Evolutionary conservation across 2,888 invertebrate genomes (phyloP).

Genomic region (Diachrysia chrysitis): DNA sequence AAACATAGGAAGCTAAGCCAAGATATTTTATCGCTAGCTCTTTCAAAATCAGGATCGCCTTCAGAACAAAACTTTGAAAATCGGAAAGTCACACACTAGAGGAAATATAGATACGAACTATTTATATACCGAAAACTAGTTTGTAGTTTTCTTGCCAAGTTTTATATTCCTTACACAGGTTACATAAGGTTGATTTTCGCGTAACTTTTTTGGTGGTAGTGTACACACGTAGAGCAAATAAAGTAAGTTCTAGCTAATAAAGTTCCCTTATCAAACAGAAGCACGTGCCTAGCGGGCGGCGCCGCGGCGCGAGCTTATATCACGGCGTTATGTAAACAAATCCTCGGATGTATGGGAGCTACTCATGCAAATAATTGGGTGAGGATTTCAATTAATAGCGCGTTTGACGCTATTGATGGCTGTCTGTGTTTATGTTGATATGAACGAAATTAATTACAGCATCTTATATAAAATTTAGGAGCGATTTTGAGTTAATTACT

Average conservation of each 20-base stretch:
- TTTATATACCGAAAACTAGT: constrained; percentile 37
- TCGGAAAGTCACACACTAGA: constrained; percentile 48
- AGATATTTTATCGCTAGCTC: constrained; percentile 54
- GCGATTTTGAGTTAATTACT: too few relatives aligned
- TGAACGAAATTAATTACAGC: background rate
- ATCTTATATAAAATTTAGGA: background rate
- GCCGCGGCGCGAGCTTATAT: constrained; percentile 2
- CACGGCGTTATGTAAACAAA: background rate
- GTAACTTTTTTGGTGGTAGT: constrained; percentile 13
- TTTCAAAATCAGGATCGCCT: constrained; percentile 51
- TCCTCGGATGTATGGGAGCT: background rate
- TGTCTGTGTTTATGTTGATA: background rate
- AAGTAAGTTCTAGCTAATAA: constrained; percentile 75
- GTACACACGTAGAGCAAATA: constrained; percentile 64
- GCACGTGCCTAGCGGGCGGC: constrained; percentile 63
- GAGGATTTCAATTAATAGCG: constrained; percentile 3
- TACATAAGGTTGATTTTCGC: constrained; percentile 27
- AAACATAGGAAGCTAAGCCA: constrained; percentile 49
- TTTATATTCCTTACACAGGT: constrained; percentile 2
- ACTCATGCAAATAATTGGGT: background rate
- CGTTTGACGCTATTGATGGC: background rate
- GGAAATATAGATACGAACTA: constrained; percentile 50
- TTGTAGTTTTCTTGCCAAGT: constrained; percentile 20
- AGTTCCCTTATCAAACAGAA: constrained; percentile 75
- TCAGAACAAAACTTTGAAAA: constrained; percentile 54